phyloP scores from a whole-genome alignment of 2,113 vertebrate species.

The Phyllopteryx taeniolatus region DNA sequence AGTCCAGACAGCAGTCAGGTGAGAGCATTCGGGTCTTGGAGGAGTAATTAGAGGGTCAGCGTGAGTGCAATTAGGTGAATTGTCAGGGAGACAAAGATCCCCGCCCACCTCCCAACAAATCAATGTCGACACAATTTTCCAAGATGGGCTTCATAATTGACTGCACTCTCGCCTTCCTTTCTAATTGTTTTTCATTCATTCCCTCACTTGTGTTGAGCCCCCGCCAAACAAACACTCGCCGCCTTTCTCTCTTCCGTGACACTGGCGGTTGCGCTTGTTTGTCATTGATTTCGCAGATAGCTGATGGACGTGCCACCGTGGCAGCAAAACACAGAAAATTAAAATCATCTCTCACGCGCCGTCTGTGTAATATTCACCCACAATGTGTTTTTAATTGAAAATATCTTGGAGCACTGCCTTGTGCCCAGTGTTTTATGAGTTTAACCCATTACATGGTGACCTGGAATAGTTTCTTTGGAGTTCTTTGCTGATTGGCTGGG shows the following conservation, averaged over 20 bases:
- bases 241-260: not conserved
- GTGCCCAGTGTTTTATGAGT: not conserved
- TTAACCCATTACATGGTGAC: not conserved
- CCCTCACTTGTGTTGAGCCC: not conserved
- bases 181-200: conserved; percentile 20
- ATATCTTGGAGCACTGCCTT: not conserved
- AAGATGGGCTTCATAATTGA: conserved; percentile 69
- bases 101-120: conserved; percentile 59
- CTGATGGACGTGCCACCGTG: conserved; percentile 26
- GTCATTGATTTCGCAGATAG: conserved; percentile 49
- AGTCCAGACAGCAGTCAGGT: conserved; percentile 38
- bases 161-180: conserved; percentile 41
- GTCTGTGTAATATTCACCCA: not conserved
- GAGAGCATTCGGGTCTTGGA: conserved; percentile 53
- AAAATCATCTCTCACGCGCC: conserved; percentile 1
- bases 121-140: conserved; percentile 64
- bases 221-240: conserved; percentile 1
- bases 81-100: conserved; percentile 43
- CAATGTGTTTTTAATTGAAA: conserved; percentile 20
- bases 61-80: conserved; percentile 62
- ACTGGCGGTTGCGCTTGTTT: conserved; percentile 20
- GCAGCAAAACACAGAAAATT: conserved; percentile 15
- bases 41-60: conserved; percentile 65
- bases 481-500: not conserved
- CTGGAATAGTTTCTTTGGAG: not conserved